A percentile compares a stretch with the other conserved stretches of the same genome.
Conservation (phyloP, 2,113 vertebrate genomes). For the Apeltes quadracus region DNA sequence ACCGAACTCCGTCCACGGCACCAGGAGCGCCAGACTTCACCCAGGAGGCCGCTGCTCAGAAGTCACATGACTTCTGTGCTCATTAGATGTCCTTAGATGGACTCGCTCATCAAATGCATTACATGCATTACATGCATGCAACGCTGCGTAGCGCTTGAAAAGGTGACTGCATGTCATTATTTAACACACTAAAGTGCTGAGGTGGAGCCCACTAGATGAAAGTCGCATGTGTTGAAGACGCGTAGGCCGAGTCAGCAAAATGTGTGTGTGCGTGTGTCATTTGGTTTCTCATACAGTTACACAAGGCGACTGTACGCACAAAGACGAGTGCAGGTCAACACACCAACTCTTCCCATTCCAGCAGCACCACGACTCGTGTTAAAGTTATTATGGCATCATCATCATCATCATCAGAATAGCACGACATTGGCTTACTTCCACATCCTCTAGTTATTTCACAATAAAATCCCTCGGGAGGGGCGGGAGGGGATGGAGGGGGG, state of each 20-base stretch:
- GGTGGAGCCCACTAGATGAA: not conserved
- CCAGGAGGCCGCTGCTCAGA: not conserved
- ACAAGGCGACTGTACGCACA: conserved; percentile 31
- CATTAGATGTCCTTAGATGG: too few species aligned
- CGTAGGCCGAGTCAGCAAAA: conserved; percentile 3
- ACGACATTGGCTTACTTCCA: not conserved
- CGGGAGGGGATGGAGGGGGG: not conserved
- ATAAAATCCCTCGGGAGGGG: conserved; percentile 11
- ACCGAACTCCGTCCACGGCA: not conserved
- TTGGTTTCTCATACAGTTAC: conserved; percentile 57
- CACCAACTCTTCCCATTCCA: too few species aligned
- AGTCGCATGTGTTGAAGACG: conserved; percentile 1
- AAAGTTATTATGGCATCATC: too few species aligned
- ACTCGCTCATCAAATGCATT: too few species aligned
- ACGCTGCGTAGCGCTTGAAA: too few species aligned
- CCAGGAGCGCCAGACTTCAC: not conserved
- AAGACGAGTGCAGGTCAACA: conserved; percentile 2
- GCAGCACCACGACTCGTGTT: not conserved
- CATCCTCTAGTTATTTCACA: conserved; percentile 18
- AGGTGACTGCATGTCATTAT: too few species aligned
- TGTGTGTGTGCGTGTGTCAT: conserved; percentile 15
- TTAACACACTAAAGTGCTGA: not conserved
- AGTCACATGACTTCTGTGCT: too few species aligned
- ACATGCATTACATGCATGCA: too few species aligned
- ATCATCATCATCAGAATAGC: not conserved